These are phyloP conservation scores for Drosophila lacertosa DNA, from an alignment of 1,140 invertebrate species.

Conservation along the genomic window DNA sequence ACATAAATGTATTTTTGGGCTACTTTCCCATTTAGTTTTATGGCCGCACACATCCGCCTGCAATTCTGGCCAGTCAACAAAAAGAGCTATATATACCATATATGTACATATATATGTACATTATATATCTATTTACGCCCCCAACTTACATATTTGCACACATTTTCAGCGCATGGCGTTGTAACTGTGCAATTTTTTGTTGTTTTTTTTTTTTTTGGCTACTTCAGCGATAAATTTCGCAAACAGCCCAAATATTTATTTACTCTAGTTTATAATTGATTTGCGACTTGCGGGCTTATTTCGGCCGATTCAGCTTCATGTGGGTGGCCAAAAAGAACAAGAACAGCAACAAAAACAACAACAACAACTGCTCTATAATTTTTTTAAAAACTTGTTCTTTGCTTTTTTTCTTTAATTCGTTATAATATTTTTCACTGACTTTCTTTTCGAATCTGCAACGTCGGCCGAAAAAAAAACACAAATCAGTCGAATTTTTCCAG, in stretches of 20 bases:
- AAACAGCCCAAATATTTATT: conserved; percentile 9
- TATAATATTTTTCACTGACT: not conserved
- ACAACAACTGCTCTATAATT: too few species aligned
- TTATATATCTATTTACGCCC: conserved; percentile 6
- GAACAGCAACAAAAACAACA: too few species aligned
- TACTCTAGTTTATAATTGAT: conserved; percentile 2
- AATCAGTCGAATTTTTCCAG: conserved; percentile 1
- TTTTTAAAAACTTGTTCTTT: too few species aligned
- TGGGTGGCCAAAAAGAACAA: conserved; percentile 14
- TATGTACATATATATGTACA: not conserved
- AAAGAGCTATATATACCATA: conserved; percentile 22
- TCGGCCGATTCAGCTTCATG: conserved; percentile 19
- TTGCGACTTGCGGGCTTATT: not conserved
- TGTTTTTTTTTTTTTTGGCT: too few species aligned
- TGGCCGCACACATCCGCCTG: conserved; percentile 30
- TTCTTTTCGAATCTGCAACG: not conserved
- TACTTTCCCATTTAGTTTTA: conserved; percentile 5
- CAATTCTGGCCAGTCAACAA: conserved; percentile 49
- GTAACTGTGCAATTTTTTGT: conserved; percentile 12
- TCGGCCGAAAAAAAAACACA: not conserved
- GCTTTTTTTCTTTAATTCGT: too few species aligned
- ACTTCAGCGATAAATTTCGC: conserved; percentile 20
- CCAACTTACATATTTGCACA: not conserved
- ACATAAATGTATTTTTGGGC: conserved; percentile 5
- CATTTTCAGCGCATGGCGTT: conserved; percentile 10